Conservation (phyloP, 1,140 invertebrate genomes). For the Carposina sasakii region DNA sequence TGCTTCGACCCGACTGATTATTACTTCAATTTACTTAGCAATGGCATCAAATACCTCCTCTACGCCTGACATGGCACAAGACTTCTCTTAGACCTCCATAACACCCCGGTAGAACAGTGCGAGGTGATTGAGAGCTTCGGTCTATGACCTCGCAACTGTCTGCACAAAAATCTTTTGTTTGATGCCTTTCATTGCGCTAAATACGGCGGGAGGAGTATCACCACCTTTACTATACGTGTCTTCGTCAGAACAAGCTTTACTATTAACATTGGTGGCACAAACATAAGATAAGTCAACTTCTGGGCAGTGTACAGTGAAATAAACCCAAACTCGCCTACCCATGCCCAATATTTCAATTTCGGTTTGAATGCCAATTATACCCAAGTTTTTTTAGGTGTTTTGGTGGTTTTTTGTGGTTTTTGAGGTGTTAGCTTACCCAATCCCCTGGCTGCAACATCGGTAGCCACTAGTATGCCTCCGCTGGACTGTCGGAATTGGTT, state of each 20-base stretch:
- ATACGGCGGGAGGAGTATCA: slow-evolving; percentile 51
- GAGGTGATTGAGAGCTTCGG: slow-evolving; percentile 37
- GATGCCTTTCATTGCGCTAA: slow-evolving; percentile 46
- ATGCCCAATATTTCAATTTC: too few relatives aligned
- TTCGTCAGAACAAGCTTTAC: neutral
- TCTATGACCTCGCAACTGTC: slow-evolving; percentile 58
- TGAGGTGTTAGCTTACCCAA: slow-evolving; percentile 95
- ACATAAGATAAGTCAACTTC: slow-evolving; percentile 66
- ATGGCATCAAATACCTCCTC: slow-evolving; percentile 53
- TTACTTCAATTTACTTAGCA: slow-evolving; percentile 46
- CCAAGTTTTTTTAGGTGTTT: too few relatives aligned
- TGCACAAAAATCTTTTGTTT: slow-evolving; percentile 59
- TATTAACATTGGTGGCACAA: slow-evolving; percentile 46
- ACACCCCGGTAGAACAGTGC: slow-evolving; percentile 63
- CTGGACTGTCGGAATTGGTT: slow-evolving; percentile 87
- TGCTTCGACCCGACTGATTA: neutral
- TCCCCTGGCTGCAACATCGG: slow-evolving; percentile 98
- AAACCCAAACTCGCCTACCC: too few relatives aligned
- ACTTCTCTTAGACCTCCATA: slow-evolving; percentile 58
- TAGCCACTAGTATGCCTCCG: slow-evolving; percentile 94
- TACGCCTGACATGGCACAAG: slow-evolving; percentile 70
- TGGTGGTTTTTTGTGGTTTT: too few relatives aligned
- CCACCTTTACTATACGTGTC: slow-evolving; percentile 30
- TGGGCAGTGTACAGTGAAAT: slow-evolving; percentile 55
- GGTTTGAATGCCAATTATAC: too few relatives aligned